Base-by-base conservation (phyloP, 2,888 invertebrate species). In the Zygogramma bicolorata region DNA sequence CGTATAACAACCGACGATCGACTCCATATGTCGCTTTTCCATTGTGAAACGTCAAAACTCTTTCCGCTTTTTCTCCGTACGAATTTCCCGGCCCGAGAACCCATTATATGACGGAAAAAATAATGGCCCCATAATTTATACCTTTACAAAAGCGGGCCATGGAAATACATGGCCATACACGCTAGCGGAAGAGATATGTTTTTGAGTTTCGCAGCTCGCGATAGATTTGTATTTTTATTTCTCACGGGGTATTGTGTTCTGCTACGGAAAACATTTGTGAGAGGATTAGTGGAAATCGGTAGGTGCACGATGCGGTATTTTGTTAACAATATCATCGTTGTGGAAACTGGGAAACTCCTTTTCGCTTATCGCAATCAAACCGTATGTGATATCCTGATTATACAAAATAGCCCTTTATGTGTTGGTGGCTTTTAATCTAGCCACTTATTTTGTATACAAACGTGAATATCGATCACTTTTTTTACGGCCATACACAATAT, bases 31-130 rank as follows among this genome's bases (percentile, higher is more conserved):
- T 74, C 75, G 72, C 74, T 75, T 67, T 74, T 70, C 75, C 74
- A 71, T 77, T 75, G 73, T 75, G 70, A 72, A 76, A 76, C 68
- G 75, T 77, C 73, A 73, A 73, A 75, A 74, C 69, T 74, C 69
- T 75, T 77, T 71, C 69, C 70, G 67, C 71, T 66, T 72, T 71
- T 70, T 66, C 70, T 71, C 60, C 59, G 58, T 65, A 46, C 66
- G 72, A 65, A 69, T 73, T 71, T 71, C 66, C 66, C 65, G 46
- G 69, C 60, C 53, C 72, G 72, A 65, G 68, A 73, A 70, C 70
- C 73, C 69, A 71, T 77, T 75, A 77, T 73, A 70, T 59, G 57
- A 53, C 68, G 74, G 71, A 75, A 76, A 75, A 76, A 77, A 77
- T 77, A 72, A 74, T 74, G 70, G 74, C 72, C 42, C 66, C 70